phyloP scores from a whole-genome alignment of 2,888 invertebrate genomes.

The Tinea semifulvella region DNA sequence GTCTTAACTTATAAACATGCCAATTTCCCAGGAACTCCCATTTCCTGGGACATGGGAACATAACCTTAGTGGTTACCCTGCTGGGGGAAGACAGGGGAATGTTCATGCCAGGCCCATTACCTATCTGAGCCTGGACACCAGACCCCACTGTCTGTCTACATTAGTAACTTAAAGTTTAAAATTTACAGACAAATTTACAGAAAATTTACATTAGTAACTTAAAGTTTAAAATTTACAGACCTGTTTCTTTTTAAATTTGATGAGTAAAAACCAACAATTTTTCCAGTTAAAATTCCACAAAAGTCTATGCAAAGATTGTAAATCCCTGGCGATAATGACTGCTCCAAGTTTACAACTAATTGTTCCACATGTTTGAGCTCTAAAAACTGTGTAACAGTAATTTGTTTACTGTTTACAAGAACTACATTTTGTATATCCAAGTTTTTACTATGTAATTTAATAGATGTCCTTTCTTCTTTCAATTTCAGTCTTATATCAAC shows the following conservation, averaged over 20 bases:
- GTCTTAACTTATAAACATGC: too few relatives aligned
- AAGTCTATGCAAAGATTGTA: conserved; percentile 70
- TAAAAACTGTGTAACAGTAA: conserved; percentile 31
- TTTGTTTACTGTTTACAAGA: conserved; percentile 23
- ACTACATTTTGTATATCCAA: conserved; percentile 59
- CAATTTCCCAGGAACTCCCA: too few relatives aligned
- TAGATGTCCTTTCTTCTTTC: conserved; percentile 36
- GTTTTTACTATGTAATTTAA: conserved; percentile 68
- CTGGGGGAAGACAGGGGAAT: too few relatives aligned
- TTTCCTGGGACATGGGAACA: too few relatives aligned
- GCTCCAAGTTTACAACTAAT: conserved; percentile 37
- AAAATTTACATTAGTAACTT: too few relatives aligned
- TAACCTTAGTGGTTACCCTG: too few relatives aligned
- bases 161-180: too few relatives aligned
- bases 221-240: too few relatives aligned
- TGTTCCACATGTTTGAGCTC: conserved; percentile 43
- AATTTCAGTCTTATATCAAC: conserved; percentile 46
- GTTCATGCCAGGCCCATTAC: too few relatives aligned
- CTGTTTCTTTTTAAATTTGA: conserved; percentile 68
- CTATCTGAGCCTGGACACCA: too few relatives aligned
- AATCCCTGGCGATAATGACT: conserved; percentile 33
- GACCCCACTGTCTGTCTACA: too few relatives aligned
- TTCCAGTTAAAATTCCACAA: conserved; percentile 69
- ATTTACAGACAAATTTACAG: too few relatives aligned
- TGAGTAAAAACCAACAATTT: conserved; percentile 78